phyloP scores from a whole-genome alignment of 1,140 invertebrate genomes.

The Trigoniulus corallinus region DNA sequence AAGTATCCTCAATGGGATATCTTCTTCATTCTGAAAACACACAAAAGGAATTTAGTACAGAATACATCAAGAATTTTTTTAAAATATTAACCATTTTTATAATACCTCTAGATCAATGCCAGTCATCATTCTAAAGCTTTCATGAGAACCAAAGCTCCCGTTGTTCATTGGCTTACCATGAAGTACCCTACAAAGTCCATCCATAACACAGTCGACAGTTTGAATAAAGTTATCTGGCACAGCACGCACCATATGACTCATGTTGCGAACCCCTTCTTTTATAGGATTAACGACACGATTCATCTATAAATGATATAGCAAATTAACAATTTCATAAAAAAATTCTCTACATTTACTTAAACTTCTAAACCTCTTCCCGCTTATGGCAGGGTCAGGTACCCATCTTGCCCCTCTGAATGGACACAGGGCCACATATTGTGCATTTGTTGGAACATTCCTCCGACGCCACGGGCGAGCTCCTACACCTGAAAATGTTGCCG shows the following conservation, averaged over 20 bases:
- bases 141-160: background rate
- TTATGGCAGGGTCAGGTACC: too few relatives aligned
- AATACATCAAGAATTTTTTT: conserved; percentile 2
- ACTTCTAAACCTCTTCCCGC: too few relatives aligned
- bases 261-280: conserved; percentile 56
- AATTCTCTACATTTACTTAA: conserved; percentile 2
- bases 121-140: background rate
- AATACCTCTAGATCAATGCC: background rate
- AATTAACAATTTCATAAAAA: background rate
- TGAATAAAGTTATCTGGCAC: conserved; percentile 66
- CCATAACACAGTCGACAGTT: conserved; percentile 65
- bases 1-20: conserved; percentile 72
- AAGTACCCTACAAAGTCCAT: conserved; percentile 43
- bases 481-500: too few relatives aligned
- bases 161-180: conserved; percentile 1
- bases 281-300: conserved; percentile 52
- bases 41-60: too few relatives aligned
- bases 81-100: background rate
- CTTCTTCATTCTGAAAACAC: conserved; percentile 61
- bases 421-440: conserved; percentile 13
- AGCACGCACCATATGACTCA: conserved; percentile 51
- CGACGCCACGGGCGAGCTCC: too few relatives aligned
- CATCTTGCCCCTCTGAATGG: too few relatives aligned
- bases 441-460: conserved; percentile 21
- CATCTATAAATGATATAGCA: conserved; percentile 14